phyloP scores from a whole-genome alignment of 2,888 invertebrate species.

The Drosophila maculinotata region DNA sequence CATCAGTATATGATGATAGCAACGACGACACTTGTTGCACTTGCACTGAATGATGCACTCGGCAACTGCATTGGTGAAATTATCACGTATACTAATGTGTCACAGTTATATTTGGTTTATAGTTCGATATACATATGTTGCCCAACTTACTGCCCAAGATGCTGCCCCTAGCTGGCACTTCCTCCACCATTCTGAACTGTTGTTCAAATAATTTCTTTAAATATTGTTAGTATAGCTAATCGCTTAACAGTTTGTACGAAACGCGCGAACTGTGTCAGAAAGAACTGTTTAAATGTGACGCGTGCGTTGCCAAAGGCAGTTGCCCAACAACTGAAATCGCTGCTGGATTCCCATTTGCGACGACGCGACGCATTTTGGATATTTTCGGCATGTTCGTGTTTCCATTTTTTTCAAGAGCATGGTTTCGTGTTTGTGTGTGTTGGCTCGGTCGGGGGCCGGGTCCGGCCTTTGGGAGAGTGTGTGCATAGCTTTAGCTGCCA shows the following conservation, averaged over 20 bases:
- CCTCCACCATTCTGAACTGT: slow-evolving; percentile 84
- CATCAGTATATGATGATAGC: slow-evolving; percentile 34
- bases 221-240: neutral
- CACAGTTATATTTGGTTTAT: neutral
- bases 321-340: slow-evolving; percentile 70
- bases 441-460: slow-evolving; percentile 13
- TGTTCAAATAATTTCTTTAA: slow-evolving; percentile 16
- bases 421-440: slow-evolving; percentile 1
- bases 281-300: slow-evolving; percentile 32
- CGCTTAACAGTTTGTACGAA: slow-evolving; percentile 13
- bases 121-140: neutral
- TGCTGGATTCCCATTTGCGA: slow-evolving; percentile 36
- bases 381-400: slow-evolving; percentile 47
- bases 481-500: slow-evolving; percentile 28
- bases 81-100: slow-evolving; percentile 7
- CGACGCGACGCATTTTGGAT: slow-evolving; percentile 38
- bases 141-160: slow-evolving; percentile 87
- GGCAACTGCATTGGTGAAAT: slow-evolving; percentile 51
- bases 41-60: slow-evolving; percentile 54
- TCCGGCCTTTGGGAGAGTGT: slow-evolving; percentile 34
- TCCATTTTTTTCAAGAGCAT: slow-evolving; percentile 38
- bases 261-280: no score
- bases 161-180: slow-evolving; percentile 87
- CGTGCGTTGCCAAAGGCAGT: slow-evolving; percentile 70
- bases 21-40: slow-evolving; percentile 70